A percentile compares a stretch with the other conserved stretches of the same genome.
These are phyloP conservation scores for Trileptium ribeirensis DNA, from an alignment of 2,888 invertebrate species.

Conservation along the genomic window DNA sequence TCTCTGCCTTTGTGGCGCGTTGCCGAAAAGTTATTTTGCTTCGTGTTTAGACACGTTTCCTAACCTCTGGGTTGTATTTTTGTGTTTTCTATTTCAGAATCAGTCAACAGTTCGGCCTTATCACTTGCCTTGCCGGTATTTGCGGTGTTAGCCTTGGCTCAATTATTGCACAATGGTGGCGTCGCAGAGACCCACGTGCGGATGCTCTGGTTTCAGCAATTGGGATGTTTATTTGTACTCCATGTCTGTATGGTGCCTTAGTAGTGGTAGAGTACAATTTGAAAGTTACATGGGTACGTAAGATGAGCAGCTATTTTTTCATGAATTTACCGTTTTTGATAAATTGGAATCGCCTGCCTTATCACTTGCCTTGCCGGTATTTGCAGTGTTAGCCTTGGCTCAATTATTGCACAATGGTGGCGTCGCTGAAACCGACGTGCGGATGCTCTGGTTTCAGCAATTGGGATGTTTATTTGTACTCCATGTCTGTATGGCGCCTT, in stretches of 20 bases:
- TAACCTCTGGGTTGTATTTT: no score
- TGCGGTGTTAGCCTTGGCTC: conserved; percentile 86
- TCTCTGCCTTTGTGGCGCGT: no score
- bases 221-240: conserved; percentile 76
- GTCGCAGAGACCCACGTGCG: conserved; percentile 31
- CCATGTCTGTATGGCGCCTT: conserved; percentile 78
- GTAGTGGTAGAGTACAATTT: conserved; percentile 63
- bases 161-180: conserved; percentile 63
- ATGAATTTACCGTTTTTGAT: no score
- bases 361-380: conserved; percentile 87
- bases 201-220: conserved; percentile 70
- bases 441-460: conserved; percentile 69
- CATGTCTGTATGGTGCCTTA: conserved; percentile 74
- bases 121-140: conserved; percentile 85
- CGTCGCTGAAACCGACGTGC: conserved; percentile 32
- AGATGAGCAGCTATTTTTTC: no score
- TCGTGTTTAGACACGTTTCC: no score
- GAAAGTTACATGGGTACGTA: conserved; percentile 62
- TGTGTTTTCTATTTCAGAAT: no score
- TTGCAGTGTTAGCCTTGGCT: conserved; percentile 82
- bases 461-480: conserved; percentile 73
- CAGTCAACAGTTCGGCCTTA: conserved; percentile 78
- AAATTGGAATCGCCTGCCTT: no score
- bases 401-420: conserved; percentile 65
- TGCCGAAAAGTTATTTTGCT: no score